Percentiles rank a stretch among this genome's conserved stretches.
Evolutionary conservation across 2,888 invertebrate species (phyloP).

Genomic region (Boloria euphrosyne): DNA sequence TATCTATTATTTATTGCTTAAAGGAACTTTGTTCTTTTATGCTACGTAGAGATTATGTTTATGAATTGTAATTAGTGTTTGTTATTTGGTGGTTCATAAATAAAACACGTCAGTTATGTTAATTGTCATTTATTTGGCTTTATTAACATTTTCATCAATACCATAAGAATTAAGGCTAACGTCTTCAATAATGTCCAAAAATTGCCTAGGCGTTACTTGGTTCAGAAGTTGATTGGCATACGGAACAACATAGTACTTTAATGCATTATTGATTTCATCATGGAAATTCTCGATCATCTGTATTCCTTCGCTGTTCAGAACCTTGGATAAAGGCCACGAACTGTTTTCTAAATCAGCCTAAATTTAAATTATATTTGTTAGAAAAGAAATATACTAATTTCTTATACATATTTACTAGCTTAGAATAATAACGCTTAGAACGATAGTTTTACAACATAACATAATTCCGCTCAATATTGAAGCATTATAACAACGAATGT

Average conservation of each 20-base stretch:
- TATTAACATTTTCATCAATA: conserved; percentile 12
- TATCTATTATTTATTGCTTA: no score
- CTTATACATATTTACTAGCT: neutral
- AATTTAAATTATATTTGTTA: conserved; percentile 14
- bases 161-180: conserved; percentile 28
- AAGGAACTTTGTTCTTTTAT: no score
- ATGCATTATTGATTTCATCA: conserved; percentile 43
- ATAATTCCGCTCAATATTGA: no score
- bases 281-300: conserved; percentile 48
- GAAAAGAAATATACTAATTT: neutral
- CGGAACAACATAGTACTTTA: conserved; percentile 36
- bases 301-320: conserved; percentile 51
- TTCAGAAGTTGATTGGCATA: conserved; percentile 27
- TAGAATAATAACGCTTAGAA: no score
- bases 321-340: conserved; percentile 53
- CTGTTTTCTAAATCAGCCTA: conserved; percentile 53
- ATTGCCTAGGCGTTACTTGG: conserved; percentile 37
- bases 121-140: neutral
- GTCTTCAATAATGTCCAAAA: conserved; percentile 37
- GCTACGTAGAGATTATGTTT: no score
- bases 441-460: no score
- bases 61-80: no score
- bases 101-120: neutral
- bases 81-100: neutral
- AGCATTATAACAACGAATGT: no score